Base-by-base conservation (phyloP, 1,140 invertebrate species). In the Macrobrachium rosenbergii region DNA sequence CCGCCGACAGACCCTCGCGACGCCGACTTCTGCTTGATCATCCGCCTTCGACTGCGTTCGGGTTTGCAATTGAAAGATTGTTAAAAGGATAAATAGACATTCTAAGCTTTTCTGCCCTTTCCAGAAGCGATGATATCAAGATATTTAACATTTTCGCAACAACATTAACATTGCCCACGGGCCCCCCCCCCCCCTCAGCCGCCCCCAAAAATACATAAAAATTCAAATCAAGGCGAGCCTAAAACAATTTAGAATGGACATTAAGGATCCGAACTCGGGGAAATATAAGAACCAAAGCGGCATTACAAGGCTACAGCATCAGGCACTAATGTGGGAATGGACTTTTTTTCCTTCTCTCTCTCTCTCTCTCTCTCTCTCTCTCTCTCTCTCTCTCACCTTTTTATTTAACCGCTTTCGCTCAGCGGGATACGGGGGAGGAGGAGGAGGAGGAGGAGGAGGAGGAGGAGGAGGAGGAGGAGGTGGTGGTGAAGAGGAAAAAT, bases 251-350 rank as follows among this genome's bases (percentile, higher is more conserved):
- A n/a, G 28, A 21, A 37, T 10, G 28, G 16, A 8, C 14, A 43
- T n/a, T 17, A 59, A 23, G 28, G 60, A 64, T 83, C 75, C 59
- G 73, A 76, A 77, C 82, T 28, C 60, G 59, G 17, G 58, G 23
- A 76, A 43, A 43, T 37, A 23, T 75, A 83, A 52, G 52, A 83
- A 21, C 21, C 64, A 11, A 16, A 12, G 77, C 11, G 64, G 52
- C 84, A 87, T 81, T 87, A 87, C 77, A 80, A 58, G 77, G 77
- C 67, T 72, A 80, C 80, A 87, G 78, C 77, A 87, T 73, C 64
- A 80, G 84, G 84, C 84, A 81, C 67, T 87, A 87, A 73, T 81
- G 84, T 80, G 84, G 73, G 84, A 63, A 86, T 62, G 59, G 76
- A 64, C 73, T 67, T 64, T 73, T 10, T 45, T 21, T 88, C 62